A percentile compares a stretch with the other conserved stretches of the same genome.
phyloP scores from a whole-genome alignment of 2,113 vertebrate genomes.

The Ctenomys sociabilis region DNA sequence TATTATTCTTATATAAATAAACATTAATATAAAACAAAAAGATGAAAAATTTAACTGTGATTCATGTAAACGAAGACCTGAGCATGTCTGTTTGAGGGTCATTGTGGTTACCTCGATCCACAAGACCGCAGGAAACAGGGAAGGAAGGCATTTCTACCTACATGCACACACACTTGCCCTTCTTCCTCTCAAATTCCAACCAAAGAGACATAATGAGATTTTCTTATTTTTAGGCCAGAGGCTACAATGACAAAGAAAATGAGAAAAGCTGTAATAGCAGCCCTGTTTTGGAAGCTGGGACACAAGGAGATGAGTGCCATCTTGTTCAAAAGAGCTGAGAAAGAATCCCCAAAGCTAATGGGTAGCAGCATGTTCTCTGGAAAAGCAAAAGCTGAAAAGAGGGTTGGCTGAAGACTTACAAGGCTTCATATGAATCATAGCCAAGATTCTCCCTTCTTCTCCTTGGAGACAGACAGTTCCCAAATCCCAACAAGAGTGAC shows the following conservation, averaged over 20 bases:
- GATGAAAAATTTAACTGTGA: not conserved
- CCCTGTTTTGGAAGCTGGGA: not conserved
- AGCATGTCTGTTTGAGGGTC: not conserved
- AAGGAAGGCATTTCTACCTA: not conserved
- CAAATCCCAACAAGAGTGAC: not conserved
- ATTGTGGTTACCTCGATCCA: not conserved
- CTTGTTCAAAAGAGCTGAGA: not conserved
- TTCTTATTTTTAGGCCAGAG: not conserved
- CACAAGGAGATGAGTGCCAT: not conserved
- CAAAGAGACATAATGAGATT: not conserved
- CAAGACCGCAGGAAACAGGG: not conserved
- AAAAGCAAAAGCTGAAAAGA: not conserved
- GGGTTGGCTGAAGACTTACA: not conserved
- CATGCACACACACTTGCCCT: not conserved
- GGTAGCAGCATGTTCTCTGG: too few relatives aligned
- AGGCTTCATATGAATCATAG: not conserved
- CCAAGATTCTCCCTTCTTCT: not conserved
- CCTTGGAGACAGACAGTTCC: not conserved
- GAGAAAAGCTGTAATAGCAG: not conserved
- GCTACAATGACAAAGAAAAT: not conserved
- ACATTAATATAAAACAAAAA: not conserved
- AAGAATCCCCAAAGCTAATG: not conserved
- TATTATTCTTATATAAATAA: not conserved
- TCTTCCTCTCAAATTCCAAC: not conserved
- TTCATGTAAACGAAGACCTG: not conserved